Evolutionary conservation across 2,888 invertebrate species (phyloP), one percentile per base, ranked within the genome.

Genomic region (Parnassius mnemosyne): DNA sequence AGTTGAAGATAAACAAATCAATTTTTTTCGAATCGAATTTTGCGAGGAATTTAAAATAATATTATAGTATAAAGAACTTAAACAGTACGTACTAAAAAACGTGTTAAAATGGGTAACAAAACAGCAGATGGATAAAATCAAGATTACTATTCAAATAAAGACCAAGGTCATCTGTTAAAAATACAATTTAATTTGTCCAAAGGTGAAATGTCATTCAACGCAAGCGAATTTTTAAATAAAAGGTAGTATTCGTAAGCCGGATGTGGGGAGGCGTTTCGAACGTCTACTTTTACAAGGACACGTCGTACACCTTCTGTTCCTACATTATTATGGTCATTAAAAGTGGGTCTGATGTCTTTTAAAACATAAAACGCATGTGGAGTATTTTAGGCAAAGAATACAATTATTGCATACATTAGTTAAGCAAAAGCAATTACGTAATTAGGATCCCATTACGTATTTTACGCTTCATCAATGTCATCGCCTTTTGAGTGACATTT

Each of bases 221-320:
- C 10, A 12, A 51, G 13, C 3, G 3, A 51, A 51, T 51, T 54
- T 20, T 46, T 49, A 13, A 56, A 10, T 51, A 20, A 41, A 56
- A 41, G 47, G 13, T 42, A 10, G 49, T 58, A 73, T 78, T 73
- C 66, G 69, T 56, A 57, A 74, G 70, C 77, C 86, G 88, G 85
- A 89, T 84, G 80, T 77, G 69, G 76, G 78, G 77, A 76, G 73
- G 75, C 70, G 74, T 75, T 65, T 73, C 66, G 70, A 67, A 63
- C 68, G 74, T 73, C 71, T 74, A 75, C 73, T 75, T 71, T 72
- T 75, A 68, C 85, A 87, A 87, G 88, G 86, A 78, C 84, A 72
- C 61, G 34, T 66, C 70, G 67, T 72, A 74, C 70, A 76, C 49
- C 49, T 49, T 69, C 74, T 77, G 80, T 84, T 84, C 81, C 78